phyloP scores from a whole-genome alignment of 2,797 vertebrate genomes.

The Sorex maritimensis region DNA sequence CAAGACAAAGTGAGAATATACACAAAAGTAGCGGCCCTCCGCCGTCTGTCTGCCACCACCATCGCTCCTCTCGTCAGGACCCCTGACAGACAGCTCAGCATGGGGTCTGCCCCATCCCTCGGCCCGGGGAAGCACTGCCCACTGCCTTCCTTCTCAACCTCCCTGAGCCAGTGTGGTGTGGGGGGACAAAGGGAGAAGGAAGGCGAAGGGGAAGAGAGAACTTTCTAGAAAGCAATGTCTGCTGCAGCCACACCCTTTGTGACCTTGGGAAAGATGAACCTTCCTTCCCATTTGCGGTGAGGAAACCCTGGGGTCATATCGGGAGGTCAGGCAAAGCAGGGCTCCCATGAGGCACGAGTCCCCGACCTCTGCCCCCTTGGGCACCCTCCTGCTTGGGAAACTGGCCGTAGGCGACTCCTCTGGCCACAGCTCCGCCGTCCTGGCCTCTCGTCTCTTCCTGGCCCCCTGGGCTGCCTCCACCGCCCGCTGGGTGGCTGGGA shows the following conservation, averaged over 20 bases:
- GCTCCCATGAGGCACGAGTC: not conserved
- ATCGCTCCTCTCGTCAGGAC: not conserved
- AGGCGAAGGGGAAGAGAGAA: not conserved
- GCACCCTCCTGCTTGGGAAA: not conserved
- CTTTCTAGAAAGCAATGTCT: not conserved
- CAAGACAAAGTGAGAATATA: not conserved
- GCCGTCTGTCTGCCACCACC: not conserved
- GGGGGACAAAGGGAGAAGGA: not conserved
- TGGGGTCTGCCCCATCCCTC: not conserved
- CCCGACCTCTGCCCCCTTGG: not conserved
- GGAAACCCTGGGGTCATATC: not conserved
- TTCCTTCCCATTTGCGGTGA: not conserved
- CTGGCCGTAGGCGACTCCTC: not conserved
- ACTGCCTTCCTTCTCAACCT: not conserved
- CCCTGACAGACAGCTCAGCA: fast-evolving
- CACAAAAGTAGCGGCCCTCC: no score
- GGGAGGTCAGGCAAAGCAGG: not conserved
- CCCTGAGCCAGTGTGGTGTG: not conserved
- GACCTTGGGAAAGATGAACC: not conserved
- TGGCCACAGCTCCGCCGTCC: not conserved
- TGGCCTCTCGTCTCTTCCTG: not conserved
- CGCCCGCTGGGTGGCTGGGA: not conserved
- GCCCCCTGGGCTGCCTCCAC: not conserved
- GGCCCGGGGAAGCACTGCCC: not conserved
- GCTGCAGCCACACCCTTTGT: not conserved